Evolutionary conservation across 2,888 invertebrate genomes (phyloP), one percentile per base, ranked within the genome.

Genomic region (Acronicta aceris): DNA sequence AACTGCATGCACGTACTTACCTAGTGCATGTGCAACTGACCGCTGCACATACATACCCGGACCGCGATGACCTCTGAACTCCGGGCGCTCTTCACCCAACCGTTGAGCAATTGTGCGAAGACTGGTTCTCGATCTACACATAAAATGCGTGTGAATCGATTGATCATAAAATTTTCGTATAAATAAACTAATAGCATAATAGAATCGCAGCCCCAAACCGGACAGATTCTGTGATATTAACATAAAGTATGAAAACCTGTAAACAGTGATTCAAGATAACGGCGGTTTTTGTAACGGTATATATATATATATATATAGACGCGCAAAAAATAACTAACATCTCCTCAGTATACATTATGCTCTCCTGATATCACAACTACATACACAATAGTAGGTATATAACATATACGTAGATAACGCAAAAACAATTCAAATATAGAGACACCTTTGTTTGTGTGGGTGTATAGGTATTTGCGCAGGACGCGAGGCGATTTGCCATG

Each of bases 11-110:
- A 75, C 65, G 56, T 59, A 76, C 30, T 9, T 10, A 30, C 30
- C 30, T 10, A 30, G 30, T 30, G 30, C 30, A 30, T 30, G 74
- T 74, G 72, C 76, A 74, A 80, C 65, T 76, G 79, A 70, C 71
- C 76, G 64, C 59, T 73, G 77, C 75, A 71, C 63, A 77, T 67
- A 76, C 78, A 55, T 63, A 60, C 49, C 65, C 56, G 64, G 70
- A 67, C 77, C 77, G 73, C 76, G 67, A 66, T 88, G 88, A 90
- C 89, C 89, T 91, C 84, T 91, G 87, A 88, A 85, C 91, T 90
- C 81, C 63, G 74, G 61, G 64, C 81, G 66, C 62, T 82, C 78
- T 74, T 80, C 68, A 72, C 68, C 46, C 65, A 81, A 71, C 86
- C 85, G 88, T 87, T 87, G 79, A 78, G 79, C 83, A 82, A 86